Evolutionary conservation across 2,797 vertebrate species (phyloP).

Genomic region (Gila robusta): DNA sequence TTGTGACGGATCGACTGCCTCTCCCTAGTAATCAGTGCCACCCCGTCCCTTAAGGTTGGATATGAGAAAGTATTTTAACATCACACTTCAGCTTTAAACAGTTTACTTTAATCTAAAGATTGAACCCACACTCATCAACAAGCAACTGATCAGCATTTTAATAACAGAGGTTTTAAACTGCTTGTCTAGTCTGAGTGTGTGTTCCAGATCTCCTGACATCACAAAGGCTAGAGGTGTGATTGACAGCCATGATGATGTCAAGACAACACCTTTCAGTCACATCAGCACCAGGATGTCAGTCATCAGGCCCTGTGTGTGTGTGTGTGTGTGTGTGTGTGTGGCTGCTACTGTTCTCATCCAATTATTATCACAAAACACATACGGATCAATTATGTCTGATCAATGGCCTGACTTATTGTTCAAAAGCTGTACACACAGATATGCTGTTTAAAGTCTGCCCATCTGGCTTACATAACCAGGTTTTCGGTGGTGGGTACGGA

Average conservation of each 20-base stretch:
- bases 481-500: background rate
- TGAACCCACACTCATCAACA: background rate
- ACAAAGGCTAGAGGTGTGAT: slow-evolving; percentile 7
- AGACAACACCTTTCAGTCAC: slow-evolving; percentile 7
- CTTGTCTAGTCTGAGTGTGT: background rate
- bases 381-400: background rate
- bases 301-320: background rate
- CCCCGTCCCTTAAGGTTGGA: background rate
- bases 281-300: slow-evolving; percentile 30
- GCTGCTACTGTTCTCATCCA: background rate
- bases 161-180: background rate
- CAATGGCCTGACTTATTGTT: background rate
- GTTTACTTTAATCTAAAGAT: background rate
- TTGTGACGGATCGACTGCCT: no score
- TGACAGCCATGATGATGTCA: slow-evolving; percentile 33
- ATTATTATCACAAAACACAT: background rate
- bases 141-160: background rate
- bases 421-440: background rate
- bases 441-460: background rate
- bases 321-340: background rate
- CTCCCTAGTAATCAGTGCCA: no score
- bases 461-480: background rate
- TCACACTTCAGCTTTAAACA: background rate
- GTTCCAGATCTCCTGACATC: background rate
- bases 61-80: background rate